Evolutionary conservation across 1,140 invertebrate genomes (phyloP).

Genomic region (Trichomalopsis sarcophagae): DNA sequence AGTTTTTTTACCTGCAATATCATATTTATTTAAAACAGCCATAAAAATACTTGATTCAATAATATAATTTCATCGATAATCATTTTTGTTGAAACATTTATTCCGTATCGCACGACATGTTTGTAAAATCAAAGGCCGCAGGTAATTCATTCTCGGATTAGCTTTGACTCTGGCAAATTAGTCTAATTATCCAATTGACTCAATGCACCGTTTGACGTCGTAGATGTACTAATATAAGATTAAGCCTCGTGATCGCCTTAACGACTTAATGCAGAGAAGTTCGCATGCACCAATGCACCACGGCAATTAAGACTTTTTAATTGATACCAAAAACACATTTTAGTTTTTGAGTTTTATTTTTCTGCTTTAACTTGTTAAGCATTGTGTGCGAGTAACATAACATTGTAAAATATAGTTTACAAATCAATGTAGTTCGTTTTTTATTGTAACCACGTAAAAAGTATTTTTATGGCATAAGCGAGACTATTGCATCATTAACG

Average conservation of each 20-base stretch:
- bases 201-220: conserved; percentile 63
- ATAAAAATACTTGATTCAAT: neutral
- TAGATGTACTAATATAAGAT: conserved; percentile 62
- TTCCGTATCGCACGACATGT: conserved; percentile 19
- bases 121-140: conserved; percentile 63
- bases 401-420: no score
- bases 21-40: no score
- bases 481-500: no score
- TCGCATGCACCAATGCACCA: conserved; percentile 33
- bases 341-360: neutral
- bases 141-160: conserved; percentile 62
- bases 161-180: conserved; percentile 59
- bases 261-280: conserved; percentile 50
- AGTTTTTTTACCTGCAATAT: no score
- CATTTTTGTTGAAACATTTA: neutral
- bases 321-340: neutral
- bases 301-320: conserved; percentile 48
- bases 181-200: conserved; percentile 65
- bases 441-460: no score
- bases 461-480: no score
- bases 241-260: conserved; percentile 62
- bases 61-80: neutral
- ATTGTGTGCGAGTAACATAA: no score
- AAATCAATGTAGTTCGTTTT: no score
- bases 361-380: neutral